phyloP scores from a whole-genome alignment of 2,113 vertebrate species.

The Clarias macrocephalus region DNA sequence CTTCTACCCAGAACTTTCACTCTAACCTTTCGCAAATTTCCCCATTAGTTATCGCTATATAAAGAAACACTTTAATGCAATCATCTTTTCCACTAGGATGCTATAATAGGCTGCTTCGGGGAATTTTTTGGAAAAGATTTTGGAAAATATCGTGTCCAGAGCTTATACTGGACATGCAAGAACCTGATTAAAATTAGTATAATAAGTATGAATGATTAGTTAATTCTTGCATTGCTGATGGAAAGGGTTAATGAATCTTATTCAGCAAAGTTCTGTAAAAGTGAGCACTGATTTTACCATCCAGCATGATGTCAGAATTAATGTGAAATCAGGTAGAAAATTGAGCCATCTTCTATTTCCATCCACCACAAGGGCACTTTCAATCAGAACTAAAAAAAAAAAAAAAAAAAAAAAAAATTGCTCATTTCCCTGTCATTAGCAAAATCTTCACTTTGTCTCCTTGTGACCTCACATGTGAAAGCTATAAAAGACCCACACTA shows the following conservation, averaged over 20 bases:
- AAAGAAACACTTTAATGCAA: slow-evolving; percentile 47
- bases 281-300: neutral
- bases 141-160: neutral
- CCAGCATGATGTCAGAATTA: neutral
- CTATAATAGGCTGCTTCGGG: neutral
- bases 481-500: neutral
- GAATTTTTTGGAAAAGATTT: neutral
- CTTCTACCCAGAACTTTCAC: neutral
- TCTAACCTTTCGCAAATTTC: slow-evolving; percentile 58
- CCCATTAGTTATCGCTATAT: slow-evolving; percentile 48
- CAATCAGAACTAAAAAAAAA: neutral
- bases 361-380: neutral
- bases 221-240: neutral
- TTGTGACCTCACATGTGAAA: neutral
- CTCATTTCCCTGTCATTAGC: neutral
- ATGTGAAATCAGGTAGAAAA: neutral
- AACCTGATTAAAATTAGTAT: neutral
- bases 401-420: neutral
- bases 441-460: neutral
- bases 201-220: neutral
- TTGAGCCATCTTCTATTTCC: neutral
- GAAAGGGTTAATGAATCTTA: neutral
- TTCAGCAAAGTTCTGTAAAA: neutral
- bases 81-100: neutral
- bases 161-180: neutral